Evolutionary conservation across 1,140 invertebrate genomes (phyloP), one percentile per base, ranked within the genome.

Genomic region (Bombyx mandarina): DNA sequence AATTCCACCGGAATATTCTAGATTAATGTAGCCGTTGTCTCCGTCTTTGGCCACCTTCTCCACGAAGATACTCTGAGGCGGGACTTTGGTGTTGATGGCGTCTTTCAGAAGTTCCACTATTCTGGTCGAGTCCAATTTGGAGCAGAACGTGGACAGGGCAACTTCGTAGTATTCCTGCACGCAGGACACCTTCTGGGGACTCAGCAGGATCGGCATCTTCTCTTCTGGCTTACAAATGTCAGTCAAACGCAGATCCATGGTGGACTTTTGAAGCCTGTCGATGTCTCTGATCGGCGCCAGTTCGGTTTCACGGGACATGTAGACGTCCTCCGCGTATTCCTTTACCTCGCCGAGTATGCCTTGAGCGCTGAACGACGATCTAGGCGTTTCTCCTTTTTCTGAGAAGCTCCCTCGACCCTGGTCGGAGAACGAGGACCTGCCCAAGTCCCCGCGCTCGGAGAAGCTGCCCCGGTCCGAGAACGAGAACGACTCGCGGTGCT

Each of bases 1-100:
- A 65, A 97, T 93, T 4, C 95, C 95, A 4, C 93, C 94, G 0
- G 94, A 94, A 77, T 95, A 95, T 79, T 95, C 93, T 54, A 97
- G 79, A 61, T 91, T 93, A 2, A 93, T 75, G 67, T 90, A 90
- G 5, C 90, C 89, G 0, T 64, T 58, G 9, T 74, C 82, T 57
- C 65, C 79, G n/a, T 68, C 73, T 8, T 77, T 43, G 8, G 43
- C 73, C 26, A 84, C 77, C 1, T 77, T 75, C 7, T 75, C 77
- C 12, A 92, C 90, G 64, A 93, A 93, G 42, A 93, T 92, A 66
- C 93, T 94, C 49, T 87, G 88, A 3, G 94, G 93, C 4, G 94
- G 93, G 45, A 95, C 93, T 54, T 92, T 91, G 1, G 92, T 92
- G 61, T 95, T 93, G 46, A 97, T 93, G 1, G 94, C 93, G 61